Conservation (phyloP, 2,113 vertebrate species). For the Gambusia affinis region DNA sequence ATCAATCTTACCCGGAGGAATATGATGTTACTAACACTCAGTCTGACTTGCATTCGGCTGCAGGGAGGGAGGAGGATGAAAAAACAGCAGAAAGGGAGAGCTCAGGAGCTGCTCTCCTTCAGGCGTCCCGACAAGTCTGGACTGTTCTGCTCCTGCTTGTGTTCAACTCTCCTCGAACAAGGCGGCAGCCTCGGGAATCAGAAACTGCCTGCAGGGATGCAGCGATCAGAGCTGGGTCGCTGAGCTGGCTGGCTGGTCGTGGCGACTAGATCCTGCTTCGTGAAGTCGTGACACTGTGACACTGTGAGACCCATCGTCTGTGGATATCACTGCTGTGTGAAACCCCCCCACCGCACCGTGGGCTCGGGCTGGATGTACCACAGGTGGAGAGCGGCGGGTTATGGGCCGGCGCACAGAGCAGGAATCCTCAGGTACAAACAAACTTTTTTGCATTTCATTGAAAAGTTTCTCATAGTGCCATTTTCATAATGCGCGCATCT, state of each 20-base stretch:
- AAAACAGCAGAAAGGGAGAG: slow-evolving; percentile 44
- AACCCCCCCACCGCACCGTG: slow-evolving; percentile 7
- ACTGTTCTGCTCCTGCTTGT: slow-evolving; percentile 61
- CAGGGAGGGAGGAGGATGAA: slow-evolving; percentile 51
- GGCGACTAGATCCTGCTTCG: background rate
- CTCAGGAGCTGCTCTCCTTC: slow-evolving; percentile 59
- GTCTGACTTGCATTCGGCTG: slow-evolving; percentile 26
- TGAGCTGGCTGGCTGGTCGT: slow-evolving; percentile 8
- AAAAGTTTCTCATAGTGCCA: background rate
- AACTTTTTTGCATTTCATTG: background rate
- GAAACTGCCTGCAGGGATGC: slow-evolving; percentile 54
- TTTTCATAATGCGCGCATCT: background rate
- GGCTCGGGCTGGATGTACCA: slow-evolving; percentile 58
- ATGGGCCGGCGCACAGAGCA: slow-evolving; percentile 36
- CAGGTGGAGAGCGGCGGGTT: slow-evolving; percentile 60
- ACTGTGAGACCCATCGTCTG: slow-evolving; percentile 9
- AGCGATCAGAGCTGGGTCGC: background rate
- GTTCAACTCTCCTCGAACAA: slow-evolving; percentile 24
- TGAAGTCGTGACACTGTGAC: slow-evolving; percentile 15
- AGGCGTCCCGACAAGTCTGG: slow-evolving; percentile 80
- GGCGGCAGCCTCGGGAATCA: slow-evolving; percentile 32
- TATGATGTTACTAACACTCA: background rate
- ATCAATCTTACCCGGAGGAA: background rate
- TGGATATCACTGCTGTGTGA: slow-evolving; percentile 1
- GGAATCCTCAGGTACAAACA: slow-evolving; percentile 46